A percentile compares a stretch with the other conserved stretches of the same genome.
Conservation (phyloP, 2,113 vertebrate genomes). For the Uria aalge region DNA sequence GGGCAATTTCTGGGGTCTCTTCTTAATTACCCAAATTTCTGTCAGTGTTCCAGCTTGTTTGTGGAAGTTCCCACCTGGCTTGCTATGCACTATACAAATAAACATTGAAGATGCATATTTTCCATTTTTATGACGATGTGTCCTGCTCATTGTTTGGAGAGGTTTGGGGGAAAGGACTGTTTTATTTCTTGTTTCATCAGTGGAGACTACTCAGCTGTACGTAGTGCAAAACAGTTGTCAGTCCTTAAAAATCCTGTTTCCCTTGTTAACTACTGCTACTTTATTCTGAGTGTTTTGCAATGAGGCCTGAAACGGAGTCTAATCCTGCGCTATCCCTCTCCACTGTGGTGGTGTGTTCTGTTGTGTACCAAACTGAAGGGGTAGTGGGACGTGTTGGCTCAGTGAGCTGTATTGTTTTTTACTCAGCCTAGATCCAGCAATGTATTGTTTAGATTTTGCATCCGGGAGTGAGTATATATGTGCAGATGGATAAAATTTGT, state of each 20-base stretch:
- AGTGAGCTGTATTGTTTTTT: not conserved
- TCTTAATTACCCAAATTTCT: not conserved
- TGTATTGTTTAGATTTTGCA: not conserved
- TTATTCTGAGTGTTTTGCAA: not conserved
- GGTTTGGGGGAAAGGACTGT: not conserved
- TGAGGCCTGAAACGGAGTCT: not conserved
- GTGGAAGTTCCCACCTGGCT: not conserved
- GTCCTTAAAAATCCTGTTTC: not conserved
- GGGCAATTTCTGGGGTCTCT: not conserved
- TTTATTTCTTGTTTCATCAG: not conserved
- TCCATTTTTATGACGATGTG: not conserved
- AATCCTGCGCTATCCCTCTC: not conserved
- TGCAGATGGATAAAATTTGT: not conserved
- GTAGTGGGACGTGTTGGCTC: not conserved
- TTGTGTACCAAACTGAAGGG: not conserved
- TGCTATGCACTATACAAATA: not conserved
- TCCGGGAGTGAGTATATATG: not conserved
- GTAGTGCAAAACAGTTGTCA: not conserved
- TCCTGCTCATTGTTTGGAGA: not conserved
- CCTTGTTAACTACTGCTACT: not conserved
- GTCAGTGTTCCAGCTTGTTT: not conserved
- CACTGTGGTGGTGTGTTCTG: not conserved
- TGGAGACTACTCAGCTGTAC: not conserved
- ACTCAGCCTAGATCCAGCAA: not conserved
- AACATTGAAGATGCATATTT: not conserved